Percentiles rank a stretch among this genome's conserved stretches.
phyloP scores from a whole-genome alignment of 2,113 vertebrate species.

The Halcyon senegalensis region DNA sequence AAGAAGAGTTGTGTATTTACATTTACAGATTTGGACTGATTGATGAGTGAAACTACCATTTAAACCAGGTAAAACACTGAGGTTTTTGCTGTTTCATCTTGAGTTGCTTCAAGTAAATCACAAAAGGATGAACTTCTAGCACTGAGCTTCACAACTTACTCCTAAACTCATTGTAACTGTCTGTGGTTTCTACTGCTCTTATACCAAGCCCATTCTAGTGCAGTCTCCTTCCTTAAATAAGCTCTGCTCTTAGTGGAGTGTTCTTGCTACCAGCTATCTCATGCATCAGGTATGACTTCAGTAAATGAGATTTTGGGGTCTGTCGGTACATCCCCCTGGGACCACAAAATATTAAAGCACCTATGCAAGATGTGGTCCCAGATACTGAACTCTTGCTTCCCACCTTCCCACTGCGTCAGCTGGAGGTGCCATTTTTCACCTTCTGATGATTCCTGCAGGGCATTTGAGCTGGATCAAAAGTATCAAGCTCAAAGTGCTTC shows the following conservation, averaged over 20 bases:
- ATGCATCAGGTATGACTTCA: background rate
- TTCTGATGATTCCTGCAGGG: background rate
- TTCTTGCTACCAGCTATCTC: background rate
- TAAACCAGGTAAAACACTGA: background rate
- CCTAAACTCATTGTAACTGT: background rate
- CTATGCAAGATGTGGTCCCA: background rate
- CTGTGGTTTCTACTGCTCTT: background rate
- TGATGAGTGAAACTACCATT: background rate
- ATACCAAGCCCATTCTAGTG: background rate
- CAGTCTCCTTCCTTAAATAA: background rate
- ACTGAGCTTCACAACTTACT: background rate
- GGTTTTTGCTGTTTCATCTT: background rate
- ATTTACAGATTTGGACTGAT: background rate
- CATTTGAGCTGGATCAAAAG: background rate
- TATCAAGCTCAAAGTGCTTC: background rate
- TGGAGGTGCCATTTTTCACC: background rate
- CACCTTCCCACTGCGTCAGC: background rate
- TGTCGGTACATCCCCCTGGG: background rate
- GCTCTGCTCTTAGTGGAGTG: background rate
- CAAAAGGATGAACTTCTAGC: background rate
- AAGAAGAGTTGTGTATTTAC: background rate
- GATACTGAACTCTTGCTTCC: background rate
- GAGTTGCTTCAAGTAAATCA: background rate
- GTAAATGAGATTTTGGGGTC: background rate
- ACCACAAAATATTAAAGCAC: background rate